Evolutionary conservation across 2,888 invertebrate species (phyloP).

Genomic region (Diogma glabrata): DNA sequence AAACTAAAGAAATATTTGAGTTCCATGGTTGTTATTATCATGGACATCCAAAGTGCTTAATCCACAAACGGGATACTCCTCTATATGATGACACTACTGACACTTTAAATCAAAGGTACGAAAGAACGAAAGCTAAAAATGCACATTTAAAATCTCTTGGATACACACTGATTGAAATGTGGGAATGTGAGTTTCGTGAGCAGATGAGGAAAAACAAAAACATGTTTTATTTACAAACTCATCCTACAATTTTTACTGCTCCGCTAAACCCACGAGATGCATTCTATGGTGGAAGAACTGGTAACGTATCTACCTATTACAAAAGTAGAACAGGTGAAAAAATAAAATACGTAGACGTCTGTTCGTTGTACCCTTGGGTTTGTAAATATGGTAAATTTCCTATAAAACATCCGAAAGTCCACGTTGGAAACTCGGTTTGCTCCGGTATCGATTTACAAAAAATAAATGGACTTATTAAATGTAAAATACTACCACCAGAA

Average conservation of each 20-base stretch:
- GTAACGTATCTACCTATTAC: background rate
- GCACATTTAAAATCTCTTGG: background rate
- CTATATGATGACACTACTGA: background rate
- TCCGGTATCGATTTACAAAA: background rate
- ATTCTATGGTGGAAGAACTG: background rate
- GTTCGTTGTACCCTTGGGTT: conserved; percentile 22
- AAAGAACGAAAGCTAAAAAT: background rate
- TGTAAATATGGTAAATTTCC: background rate
- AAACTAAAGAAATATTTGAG: no score
- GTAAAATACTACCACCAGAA: background rate
- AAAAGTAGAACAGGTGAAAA: conserved; percentile 1
- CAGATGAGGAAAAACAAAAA: background rate
- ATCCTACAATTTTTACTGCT: background rate
- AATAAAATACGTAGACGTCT: conserved; percentile 22
- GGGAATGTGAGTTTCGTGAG: background rate
- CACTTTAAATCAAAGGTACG: background rate
- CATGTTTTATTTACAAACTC: background rate
- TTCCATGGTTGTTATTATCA: no score
- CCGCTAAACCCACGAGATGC: background rate
- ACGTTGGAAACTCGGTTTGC: background rate
- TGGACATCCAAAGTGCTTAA: background rate
- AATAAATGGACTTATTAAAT: background rate
- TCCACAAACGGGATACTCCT: background rate
- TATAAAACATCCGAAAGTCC: background rate
- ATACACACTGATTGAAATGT: background rate